Base-by-base conservation (phyloP, 2,113 vertebrate species). In the Myiopsitta monachus region DNA sequence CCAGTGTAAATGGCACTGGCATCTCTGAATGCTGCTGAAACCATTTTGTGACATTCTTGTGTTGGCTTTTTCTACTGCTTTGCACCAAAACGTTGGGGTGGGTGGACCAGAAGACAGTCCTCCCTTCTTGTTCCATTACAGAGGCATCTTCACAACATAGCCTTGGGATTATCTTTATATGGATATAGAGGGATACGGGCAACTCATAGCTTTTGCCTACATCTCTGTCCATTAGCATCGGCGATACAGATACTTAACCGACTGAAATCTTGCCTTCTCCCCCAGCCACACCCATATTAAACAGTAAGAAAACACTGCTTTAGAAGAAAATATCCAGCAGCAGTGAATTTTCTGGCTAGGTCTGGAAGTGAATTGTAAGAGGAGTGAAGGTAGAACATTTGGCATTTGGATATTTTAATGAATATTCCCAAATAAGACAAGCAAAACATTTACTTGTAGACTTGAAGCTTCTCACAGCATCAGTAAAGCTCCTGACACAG, bases 381-480 rank as follows among this genome's bases (percentile, higher is more conserved):
- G 57, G 26, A 90, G 77, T 18, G 46, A 89, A 78, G 83, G 86
- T 54, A 83, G 70, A 91, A 67, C 51, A 30, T 46, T 93, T 79
- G 83, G 83, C 52, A 44, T 83, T 66, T 52, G 76, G 83, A 63
- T 1, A 0, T 72, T 51, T 46, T 90, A 83, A 72, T 83, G 67
- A 74, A 55, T 78, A 83, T 94, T 79, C 86, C 85, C 87, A 72
- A 91, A 84, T 77, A 82, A 93, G 70, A 89, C 68, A 88, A 95
- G 36, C 47, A 75, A 90, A 95, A 82, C 81, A 79, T 92, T 95
- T 86, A 57, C 87, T 83, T 13, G 23, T 88, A 83, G 90, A 92
- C 55, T 75, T 69, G 49, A 92, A 96, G 92, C 95, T 96, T 49
- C 82, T 96, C 87, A 36, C 80, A 96, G 95, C 94, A 94, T 88